These are phyloP conservation scores for Podarcis lilfordi DNA, from an alignment of 2,797 vertebrate species.

Conservation along the genomic window DNA sequence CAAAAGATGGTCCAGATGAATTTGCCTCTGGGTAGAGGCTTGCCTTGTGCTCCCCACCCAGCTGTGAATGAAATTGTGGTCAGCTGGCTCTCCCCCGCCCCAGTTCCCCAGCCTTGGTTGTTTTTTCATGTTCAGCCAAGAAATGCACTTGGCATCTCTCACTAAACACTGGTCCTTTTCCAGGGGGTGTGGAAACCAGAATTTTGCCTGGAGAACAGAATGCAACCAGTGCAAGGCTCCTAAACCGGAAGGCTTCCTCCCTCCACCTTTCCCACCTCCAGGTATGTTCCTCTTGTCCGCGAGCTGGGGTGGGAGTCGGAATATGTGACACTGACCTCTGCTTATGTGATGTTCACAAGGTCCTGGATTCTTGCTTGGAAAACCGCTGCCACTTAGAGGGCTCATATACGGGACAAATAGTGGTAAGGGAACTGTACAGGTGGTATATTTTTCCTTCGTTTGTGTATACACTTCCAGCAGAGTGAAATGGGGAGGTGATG, in stretches of 20 bases:
- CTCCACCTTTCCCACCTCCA: constrained; percentile 89
- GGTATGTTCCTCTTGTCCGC: constrained; percentile 73
- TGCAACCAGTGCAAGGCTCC: constrained; percentile 99
- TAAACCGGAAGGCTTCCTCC: constrained; percentile 92
- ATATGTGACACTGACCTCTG: constrained; percentile 45
- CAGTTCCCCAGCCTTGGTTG: fast-evolving
- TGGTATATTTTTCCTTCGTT: constrained; percentile 45
- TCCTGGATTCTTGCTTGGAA: constrained; percentile 45
- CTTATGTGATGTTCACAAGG: constrained; percentile 47
- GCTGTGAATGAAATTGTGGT: neutral
- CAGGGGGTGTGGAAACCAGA: constrained; percentile 95
- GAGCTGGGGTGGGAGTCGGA: constrained; percentile 34
- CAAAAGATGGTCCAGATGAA: neutral
- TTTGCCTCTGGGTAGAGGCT: neutral
- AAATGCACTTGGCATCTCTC: fast-evolving
- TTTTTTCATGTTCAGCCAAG: neutral
- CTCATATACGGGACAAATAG: constrained; percentile 45
- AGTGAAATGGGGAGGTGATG: neutral
- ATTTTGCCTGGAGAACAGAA: constrained; percentile 98
- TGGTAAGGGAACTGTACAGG: constrained; percentile 47
- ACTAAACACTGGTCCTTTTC: constrained; percentile 1
- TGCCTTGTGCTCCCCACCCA: too few species aligned
- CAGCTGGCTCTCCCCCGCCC: neutral
- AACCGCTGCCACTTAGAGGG: constrained; percentile 47
- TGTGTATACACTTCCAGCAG: neutral